Evolutionary conservation across 2,888 invertebrate species (phyloP), one percentile per base, ranked within the genome.

Genomic region (Platynereis dumerilii): DNA sequence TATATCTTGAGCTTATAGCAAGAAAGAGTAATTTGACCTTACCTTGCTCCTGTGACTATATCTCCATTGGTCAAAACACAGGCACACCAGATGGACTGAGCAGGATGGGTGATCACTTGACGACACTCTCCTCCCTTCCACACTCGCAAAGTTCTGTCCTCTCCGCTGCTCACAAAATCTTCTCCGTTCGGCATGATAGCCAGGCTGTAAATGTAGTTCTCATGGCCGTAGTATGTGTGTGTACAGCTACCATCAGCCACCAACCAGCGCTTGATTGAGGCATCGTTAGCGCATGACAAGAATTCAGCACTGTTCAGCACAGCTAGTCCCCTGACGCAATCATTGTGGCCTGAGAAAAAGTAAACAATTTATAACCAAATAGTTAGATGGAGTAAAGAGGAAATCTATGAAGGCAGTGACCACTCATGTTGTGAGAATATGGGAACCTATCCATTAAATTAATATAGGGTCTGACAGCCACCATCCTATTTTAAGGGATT

Each of bases 251-350:
- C 94, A 34, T 34, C 34, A 58, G 88, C 88, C 2, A 90, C 88
- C 61, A 85, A 85, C 98, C 98, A 99, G 60, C 90, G 87, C 72
- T 91, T 89, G 54, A 98, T 88, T 0, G 91, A 88, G 0, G 93
- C 92, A 86, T 99, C 98, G 85, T 99, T 99, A 28, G 94, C 90
- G 79, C 93, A 93, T 56, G 96, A 95, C 0, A 96, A 85, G 83
- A 99, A 92, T 53, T 90, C 88, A 15, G 70, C 67, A 12, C 71
- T 70, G 61, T 88, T 89, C 10, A 93, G 85, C 1, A 90, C 88
- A 0, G 90, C 88, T 34, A 98, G 80, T 27, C 89, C 91, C 79
- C 98, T 87, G 0, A 98, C 94, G 85, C 96, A 96, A 80, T 98
- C 98, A 1, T 90, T 91, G 82, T 98, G 98, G 3, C 96, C 94